phyloP scores from a whole-genome alignment of 1,140 invertebrate genomes.

The Orussus abietinus region DNA sequence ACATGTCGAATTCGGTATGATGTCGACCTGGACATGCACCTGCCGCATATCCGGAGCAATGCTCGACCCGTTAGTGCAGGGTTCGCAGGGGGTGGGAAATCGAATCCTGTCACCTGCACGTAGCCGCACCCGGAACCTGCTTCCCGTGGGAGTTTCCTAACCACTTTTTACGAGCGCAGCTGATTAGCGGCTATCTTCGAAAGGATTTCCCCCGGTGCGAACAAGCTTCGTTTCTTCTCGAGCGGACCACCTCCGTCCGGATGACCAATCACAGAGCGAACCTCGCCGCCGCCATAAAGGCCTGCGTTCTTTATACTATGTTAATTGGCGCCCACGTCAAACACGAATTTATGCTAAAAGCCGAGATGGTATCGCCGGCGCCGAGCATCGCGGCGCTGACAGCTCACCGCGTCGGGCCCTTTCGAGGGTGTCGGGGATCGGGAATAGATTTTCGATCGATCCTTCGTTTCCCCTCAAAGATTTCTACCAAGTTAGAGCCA shows the following conservation, averaged over 20 bases:
- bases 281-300: too few relatives aligned
- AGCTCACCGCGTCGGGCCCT: constrained; percentile 14
- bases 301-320: constrained; percentile 34
- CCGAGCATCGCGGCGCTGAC: constrained; percentile 26
- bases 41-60: constrained; percentile 19
- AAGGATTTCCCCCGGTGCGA: too few relatives aligned
- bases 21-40: constrained; percentile 21
- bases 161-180: too few relatives aligned
- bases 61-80: constrained; percentile 23
- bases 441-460: constrained; percentile 3
- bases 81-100: constrained; percentile 24
- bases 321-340: constrained; percentile 37
- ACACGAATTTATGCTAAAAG: constrained; percentile 42
- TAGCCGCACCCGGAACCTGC: too few relatives aligned
- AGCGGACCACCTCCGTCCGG: too few relatives aligned
- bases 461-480: constrained; percentile 3
- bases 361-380: constrained; percentile 30
- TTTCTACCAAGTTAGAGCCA: too few relatives aligned
- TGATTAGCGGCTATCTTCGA: too few relatives aligned
- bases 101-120: constrained; percentile 39
- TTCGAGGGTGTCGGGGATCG: constrained; percentile 2
- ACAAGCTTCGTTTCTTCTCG: too few relatives aligned
- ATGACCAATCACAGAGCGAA: too few relatives aligned
- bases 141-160: too few relatives aligned
- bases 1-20: too few relatives aligned